Evolutionary conservation across 2,113 vertebrate genomes (phyloP), one percentile per base, ranked within the genome.

Genomic region (Collichthys lucidus): DNA sequence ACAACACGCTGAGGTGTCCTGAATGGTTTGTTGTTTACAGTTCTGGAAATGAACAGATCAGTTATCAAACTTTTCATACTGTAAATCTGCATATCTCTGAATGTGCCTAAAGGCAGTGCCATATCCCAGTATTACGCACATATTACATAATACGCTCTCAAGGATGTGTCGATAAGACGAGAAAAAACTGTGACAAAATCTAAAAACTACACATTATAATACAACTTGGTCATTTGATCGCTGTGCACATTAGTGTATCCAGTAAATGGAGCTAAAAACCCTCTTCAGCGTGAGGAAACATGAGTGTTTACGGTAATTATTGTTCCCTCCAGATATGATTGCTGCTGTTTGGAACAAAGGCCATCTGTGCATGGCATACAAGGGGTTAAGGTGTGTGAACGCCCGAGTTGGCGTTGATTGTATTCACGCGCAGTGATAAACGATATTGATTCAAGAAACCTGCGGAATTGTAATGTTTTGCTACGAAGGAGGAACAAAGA

Each of bases 341-440:
- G 15, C 15, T 61, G 71, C 53, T 60, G 40, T 9, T 2, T 11
- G 85, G 76, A 89, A 89, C 89, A 91, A 87, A 88, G 74, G 74
- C 63, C 62, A 63, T 59, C 47, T 29, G 56, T 60, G 78, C 6
- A 9, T 63, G 85, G 83, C 35, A 15, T 56, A 65, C 82, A 77
- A 55, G 24, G 85, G 81, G 85, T 90, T 86, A 92, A 88, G 1
- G 63, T 84, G 71, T 72, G 53, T 60, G 65, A 50, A 63, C 42
- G 68, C 52, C 31, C 15, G 55, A 56, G 35, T 64, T 80, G 65
- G 42, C 47, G 75, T 52, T 76, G 80, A 73, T 67, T n/a, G 15
- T 66, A 29, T 84, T 71, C 63, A 61, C 31, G 40, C 52, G 12
- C 71, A 66, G 24, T 53, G 79, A 81, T 87, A 72, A 82, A 80